Conservation (phyloP, 2,888 invertebrate species). For the Mactromeris polynyma region DNA sequence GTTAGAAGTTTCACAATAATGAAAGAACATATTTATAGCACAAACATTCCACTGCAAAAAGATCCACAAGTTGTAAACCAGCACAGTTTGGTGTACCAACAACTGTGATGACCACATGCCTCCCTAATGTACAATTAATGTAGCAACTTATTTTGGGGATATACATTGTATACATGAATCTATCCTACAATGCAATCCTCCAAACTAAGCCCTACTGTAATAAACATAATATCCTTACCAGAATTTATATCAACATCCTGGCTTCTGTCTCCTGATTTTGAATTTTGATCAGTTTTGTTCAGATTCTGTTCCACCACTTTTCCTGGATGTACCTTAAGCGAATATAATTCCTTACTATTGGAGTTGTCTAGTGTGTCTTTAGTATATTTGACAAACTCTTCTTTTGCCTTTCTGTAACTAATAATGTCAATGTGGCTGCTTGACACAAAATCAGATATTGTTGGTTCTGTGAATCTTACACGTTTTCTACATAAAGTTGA, state of each 20-base stretch:
- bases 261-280: background rate
- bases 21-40: too few relatives aligned
- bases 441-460: constrained; percentile 52
- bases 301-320: background rate
- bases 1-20: too few relatives aligned
- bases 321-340: background rate
- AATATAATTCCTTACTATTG: background rate
- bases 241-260: background rate
- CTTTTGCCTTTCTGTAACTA: constrained; percentile 53
- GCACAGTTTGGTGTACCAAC: too few relatives aligned
- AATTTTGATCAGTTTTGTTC: background rate
- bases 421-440: constrained; percentile 51
- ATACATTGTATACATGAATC: too few relatives aligned
- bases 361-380: background rate
- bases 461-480: constrained; percentile 66
- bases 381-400: background rate
- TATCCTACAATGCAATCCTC: too few relatives aligned
- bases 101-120: too few relatives aligned
- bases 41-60: too few relatives aligned
- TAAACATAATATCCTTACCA: background rate
- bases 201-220: too few relatives aligned
- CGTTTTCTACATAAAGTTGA: constrained; percentile 33
- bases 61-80: too few relatives aligned
- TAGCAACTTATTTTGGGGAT: too few relatives aligned
- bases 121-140: too few relatives aligned